phyloP scores from a whole-genome alignment of 2,797 vertebrate species.

The Tarsius wallacei region DNA sequence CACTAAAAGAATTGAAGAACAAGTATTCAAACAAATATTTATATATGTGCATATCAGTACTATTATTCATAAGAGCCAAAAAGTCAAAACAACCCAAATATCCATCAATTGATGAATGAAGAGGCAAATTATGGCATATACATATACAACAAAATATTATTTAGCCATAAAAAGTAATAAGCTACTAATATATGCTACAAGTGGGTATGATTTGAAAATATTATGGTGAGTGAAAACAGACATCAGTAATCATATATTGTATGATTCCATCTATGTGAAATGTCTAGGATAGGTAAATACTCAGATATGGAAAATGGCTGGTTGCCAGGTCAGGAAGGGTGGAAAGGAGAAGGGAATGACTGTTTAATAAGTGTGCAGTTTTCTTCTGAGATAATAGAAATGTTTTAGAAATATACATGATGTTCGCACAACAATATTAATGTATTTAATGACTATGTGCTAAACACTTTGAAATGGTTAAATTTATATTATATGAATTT shows the following conservation, averaged over 20 bases:
- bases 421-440: background rate
- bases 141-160: background rate
- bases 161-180: background rate
- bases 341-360: background rate
- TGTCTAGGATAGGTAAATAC: background rate
- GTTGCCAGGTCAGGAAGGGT: background rate
- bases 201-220: background rate
- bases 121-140: background rate
- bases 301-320: background rate
- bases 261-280: background rate
- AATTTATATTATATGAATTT: background rate
- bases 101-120: background rate
- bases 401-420: background rate
- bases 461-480: background rate
- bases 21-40: background rate
- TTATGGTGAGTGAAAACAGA: background rate
- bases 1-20: background rate
- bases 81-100: background rate
- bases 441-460: background rate
- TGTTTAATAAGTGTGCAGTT: background rate
- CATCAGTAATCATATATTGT: background rate
- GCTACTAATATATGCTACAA: background rate
- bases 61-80: background rate
- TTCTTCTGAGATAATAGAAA: background rate
- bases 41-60: no score